These are phyloP conservation scores for Tetragonisca angustula DNA, from an alignment of 2,888 invertebrate genomes.

Conservation along the genomic window DNA sequence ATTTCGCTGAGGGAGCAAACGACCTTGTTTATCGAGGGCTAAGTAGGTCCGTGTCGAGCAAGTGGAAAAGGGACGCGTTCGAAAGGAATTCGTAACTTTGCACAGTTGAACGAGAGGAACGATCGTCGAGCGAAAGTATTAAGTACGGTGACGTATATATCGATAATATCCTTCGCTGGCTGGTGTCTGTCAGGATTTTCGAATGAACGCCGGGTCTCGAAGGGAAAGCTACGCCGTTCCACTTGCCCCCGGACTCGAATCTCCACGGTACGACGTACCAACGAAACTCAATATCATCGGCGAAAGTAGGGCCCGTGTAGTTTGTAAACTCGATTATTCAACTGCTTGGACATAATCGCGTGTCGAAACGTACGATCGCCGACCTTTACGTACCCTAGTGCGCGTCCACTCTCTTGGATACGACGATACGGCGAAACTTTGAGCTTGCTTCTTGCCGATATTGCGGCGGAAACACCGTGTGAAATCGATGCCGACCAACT, in stretches of 20 bases:
- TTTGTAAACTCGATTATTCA: slow-evolving; percentile 54
- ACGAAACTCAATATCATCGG: slow-evolving; percentile 54
- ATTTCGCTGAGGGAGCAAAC: no score
- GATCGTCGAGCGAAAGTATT: slow-evolving; percentile 59
- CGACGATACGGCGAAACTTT: neutral
- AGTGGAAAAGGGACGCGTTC: neutral
- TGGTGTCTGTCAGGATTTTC: slow-evolving; percentile 59
- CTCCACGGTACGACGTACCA: slow-evolving; percentile 27
- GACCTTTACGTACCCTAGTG: neutral
- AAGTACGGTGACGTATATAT: slow-evolving; percentile 63
- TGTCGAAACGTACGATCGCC: slow-evolving; percentile 36
- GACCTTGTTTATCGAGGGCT: no score
- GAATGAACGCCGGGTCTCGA: slow-evolving; percentile 58
- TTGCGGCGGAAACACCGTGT: neutral
- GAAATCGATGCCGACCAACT: neutral
- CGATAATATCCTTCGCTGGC: slow-evolving; percentile 49
- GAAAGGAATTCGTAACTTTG: slow-evolving; percentile 68
- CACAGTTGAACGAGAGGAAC: slow-evolving; percentile 54
- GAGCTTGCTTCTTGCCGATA: neutral
- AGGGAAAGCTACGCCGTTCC: slow-evolving; percentile 46
- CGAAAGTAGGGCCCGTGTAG: slow-evolving; percentile 42
- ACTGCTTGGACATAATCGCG: slow-evolving; percentile 52
- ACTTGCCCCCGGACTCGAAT: slow-evolving; percentile 24
- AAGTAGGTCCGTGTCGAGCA: neutral
- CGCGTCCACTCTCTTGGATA: neutral